phyloP scores from a whole-genome alignment of 2,797 vertebrate genomes.

The Arrhamphus sclerolepis region DNA sequence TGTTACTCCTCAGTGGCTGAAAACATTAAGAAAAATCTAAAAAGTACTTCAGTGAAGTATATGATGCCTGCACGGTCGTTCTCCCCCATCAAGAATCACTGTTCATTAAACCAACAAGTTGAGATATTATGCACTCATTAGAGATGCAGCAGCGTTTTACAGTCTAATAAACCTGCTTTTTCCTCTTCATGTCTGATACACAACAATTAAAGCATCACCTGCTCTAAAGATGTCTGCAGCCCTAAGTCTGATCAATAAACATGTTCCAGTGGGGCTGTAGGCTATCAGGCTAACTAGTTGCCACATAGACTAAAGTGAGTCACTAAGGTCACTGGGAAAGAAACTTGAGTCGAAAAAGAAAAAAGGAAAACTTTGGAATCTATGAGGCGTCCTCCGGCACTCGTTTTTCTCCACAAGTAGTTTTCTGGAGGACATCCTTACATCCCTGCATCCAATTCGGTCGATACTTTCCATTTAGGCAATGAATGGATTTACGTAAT shows the following conservation, averaged over 20 bases:
- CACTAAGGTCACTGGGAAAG: background rate
- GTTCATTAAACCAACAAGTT: constrained; percentile 35
- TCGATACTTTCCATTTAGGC: constrained; percentile 71
- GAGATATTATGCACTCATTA: constrained; percentile 19
- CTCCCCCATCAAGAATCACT: constrained; percentile 12
- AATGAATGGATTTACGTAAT: constrained; percentile 64
- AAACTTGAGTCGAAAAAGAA: background rate
- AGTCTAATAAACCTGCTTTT: constrained; percentile 27
- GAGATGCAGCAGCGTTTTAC: constrained; percentile 15
- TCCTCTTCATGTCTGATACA: constrained; percentile 20
- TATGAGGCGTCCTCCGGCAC: background rate
- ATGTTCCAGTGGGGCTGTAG: background rate
- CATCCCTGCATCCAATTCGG: constrained; percentile 52
- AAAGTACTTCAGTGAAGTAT: too few relatives aligned
- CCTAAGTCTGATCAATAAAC: constrained; percentile 1
- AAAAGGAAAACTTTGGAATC: background rate
- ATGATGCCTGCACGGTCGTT: constrained; percentile 1
- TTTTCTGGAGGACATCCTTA: constrained; percentile 43
- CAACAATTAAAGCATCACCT: background rate
- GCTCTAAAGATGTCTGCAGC: constrained; percentile 7
- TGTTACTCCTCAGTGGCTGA: too few relatives aligned
- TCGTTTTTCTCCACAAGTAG: constrained; percentile 35
- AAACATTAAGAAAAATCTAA: too few relatives aligned
- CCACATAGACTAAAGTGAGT: background rate
- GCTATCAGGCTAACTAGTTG: too few relatives aligned